These are phyloP conservation scores for Cataglyphis livida DNA, from an alignment of 2,888 invertebrate genomes.

Conservation along the genomic window DNA sequence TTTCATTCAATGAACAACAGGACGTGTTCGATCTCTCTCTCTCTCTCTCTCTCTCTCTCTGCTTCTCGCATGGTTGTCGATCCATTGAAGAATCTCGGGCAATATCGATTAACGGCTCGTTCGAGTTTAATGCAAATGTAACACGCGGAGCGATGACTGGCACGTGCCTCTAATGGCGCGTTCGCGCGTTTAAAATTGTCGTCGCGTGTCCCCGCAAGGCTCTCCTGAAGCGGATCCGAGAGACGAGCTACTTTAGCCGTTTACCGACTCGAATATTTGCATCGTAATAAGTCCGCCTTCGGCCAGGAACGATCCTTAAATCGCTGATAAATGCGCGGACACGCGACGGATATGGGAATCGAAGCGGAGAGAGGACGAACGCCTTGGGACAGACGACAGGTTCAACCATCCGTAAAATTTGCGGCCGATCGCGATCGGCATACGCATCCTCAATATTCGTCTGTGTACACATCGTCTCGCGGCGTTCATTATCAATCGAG, in stretches of 20 bases:
- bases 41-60: background rate
- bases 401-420: slow-evolving; percentile 25
- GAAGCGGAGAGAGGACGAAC: background rate
- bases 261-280: slow-evolving; percentile 33
- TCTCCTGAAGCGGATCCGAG: background rate
- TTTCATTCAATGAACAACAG: background rate
- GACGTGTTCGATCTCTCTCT: background rate
- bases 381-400: slow-evolving; percentile 13
- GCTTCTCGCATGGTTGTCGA: background rate
- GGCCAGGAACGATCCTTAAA: slow-evolving; percentile 55
- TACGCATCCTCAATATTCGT: background rate
- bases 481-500: background rate
- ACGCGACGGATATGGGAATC: slow-evolving; percentile 58
- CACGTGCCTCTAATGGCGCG: slow-evolving; percentile 28
- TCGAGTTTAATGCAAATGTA: slow-evolving; percentile 15
- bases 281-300: slow-evolving; percentile 33
- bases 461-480: background rate
- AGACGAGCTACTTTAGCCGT: slow-evolving; percentile 17
- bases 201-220: slow-evolving; percentile 28
- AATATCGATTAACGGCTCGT: background rate
- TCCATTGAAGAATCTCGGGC: slow-evolving; percentile 1
- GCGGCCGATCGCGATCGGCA: slow-evolving; percentile 27
- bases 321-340: slow-evolving; percentile 68
- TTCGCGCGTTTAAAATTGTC: slow-evolving; percentile 34
- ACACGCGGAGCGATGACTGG: background rate